Base-by-base conservation (phyloP, 2,113 vertebrate genomes). In the Hypomesus transpacificus region DNA sequence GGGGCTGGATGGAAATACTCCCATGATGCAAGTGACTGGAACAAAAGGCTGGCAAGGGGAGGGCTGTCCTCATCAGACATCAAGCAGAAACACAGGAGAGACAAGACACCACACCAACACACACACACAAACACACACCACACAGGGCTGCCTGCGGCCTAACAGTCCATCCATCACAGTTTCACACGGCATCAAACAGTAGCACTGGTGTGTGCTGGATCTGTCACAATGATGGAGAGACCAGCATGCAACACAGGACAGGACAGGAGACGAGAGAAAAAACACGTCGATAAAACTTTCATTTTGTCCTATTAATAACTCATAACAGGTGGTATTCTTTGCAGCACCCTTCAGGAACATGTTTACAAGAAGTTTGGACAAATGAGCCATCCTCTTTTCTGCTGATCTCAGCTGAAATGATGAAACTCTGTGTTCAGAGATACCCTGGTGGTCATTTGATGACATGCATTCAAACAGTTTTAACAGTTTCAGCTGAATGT, bases 161-260 rank as follows among this genome's bases (percentile, higher is more conserved):
- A 63, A 78, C 70, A 80, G 69, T 68, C 66, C 77, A 87, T 85
- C 70, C 78, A 80, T 87, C 85, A 85, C 69, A 73, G 73, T 85
- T 81, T 78, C 76, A 82, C 78, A 81, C 74, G 50, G 72, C 78
- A 82, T 84, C 85, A 85, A 69, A 69, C 68, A 58, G 62, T 53
- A 66, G 6, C 75, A 51, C 82, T 63, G 68, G 68, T 46, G 69
- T 65, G 78, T 73, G 70, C 78, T 78, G 76, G 70, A 82, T 81
- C 78, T 81, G 83, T 82, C 83, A 82, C 76, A 16, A 85, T 87
- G 82, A 87, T 87, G 80, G 80, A 87, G 69, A 61, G 61, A 71
- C 71, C 59, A 20, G 24, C 20, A 18, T 24, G 21, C 75, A 59
- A 60, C 71, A 69, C 73, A 73, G 82, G 76, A 83, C 77, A 79